Base-by-base conservation (phyloP, 2,113 vertebrate species). In the Cinclus cinclus region DNA sequence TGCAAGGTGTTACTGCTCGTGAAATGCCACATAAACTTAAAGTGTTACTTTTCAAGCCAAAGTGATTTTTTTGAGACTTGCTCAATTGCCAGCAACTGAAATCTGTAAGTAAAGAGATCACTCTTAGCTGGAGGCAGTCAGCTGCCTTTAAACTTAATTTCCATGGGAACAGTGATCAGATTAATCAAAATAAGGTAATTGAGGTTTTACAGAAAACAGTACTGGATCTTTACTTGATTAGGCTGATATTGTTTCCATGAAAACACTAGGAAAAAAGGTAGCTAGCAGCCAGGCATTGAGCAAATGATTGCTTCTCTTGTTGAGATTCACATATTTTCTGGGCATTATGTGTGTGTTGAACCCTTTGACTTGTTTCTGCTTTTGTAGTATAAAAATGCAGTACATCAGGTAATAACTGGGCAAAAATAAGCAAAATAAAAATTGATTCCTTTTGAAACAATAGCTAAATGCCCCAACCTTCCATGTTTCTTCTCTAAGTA, bases 91-190 rank as follows among this genome's bases (percentile, higher is more conserved):
- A 94, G 63, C 52, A 68, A 80, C 50, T 93, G 79, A 88, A 91
- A 83, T 78, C 41, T 83, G 63, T 67, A 42, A 85, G 78, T 85
- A 44, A 65, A 91, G 92, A 80, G 85, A 83, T 88, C 13, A 1
- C 60, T 88, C 50, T 44, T 95, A 96, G 94, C 96, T 96, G 85
- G 83, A 96, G 94, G 94, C 93, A 64, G 55, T 94, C 92, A 96
- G 88, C 90, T 94, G 92, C 73, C 83, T 95, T 95, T 89, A 95
- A 92, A 83, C 79, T 96, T 95, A 93, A 92, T 96, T 97, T 96
- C 95, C 90, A 94, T 93, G 71, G 93, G 83, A 96, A 96, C 92
- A 81, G 82, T 81, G 83, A 93, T 94, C 83, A 96, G 79, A 83
- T 95, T 94, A 94, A 94, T 96, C 88, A 96, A 95, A 97, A 96